phyloP scores from a whole-genome alignment of 2,113 vertebrate genomes.

The Vicugna pacos region DNA sequence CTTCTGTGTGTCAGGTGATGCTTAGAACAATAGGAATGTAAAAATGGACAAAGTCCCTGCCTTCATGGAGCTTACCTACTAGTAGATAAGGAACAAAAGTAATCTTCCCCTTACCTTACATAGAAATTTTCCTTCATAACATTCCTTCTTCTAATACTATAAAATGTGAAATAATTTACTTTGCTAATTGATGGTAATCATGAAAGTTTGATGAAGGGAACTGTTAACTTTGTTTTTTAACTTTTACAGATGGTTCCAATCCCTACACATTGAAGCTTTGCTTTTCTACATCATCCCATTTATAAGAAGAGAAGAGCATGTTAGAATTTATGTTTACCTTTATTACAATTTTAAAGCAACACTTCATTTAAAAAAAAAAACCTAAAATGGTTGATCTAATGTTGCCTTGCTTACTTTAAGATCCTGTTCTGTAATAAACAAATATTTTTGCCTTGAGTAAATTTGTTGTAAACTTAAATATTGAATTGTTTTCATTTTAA shows the following conservation, averaged over 20 bases:
- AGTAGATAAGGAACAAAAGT: neutral
- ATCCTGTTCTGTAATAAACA: slow-evolving; percentile 90
- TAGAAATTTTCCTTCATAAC: slow-evolving; percentile 24
- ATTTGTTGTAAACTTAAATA: slow-evolving; percentile 85
- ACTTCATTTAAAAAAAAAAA: slow-evolving; percentile 83
- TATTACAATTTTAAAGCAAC: slow-evolving; percentile 85
- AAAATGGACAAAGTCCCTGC: neutral
- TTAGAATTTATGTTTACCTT: slow-evolving; percentile 80
- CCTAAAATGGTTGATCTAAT: slow-evolving; percentile 86
- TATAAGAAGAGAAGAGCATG: slow-evolving; percentile 90
- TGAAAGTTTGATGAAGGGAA: slow-evolving; percentile 45
- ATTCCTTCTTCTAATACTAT: slow-evolving; percentile 30
- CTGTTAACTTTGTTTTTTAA: slow-evolving; percentile 68
- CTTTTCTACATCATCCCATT: slow-evolving; percentile 98
- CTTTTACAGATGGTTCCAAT: slow-evolving; percentile 96
- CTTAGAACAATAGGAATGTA: neutral
- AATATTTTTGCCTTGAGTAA: slow-evolving; percentile 86
- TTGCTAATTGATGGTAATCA: slow-evolving; percentile 33
- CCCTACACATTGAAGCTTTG: slow-evolving; percentile 99
- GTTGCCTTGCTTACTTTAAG: slow-evolving; percentile 88
- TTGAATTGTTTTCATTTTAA: slow-evolving; percentile 84
- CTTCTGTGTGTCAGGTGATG: neutral
- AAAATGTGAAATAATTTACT: slow-evolving; percentile 33
- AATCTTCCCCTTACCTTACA: neutral
- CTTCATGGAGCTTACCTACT: neutral